Evolutionary conservation across 2,888 invertebrate genomes (phyloP).

Genomic region (Cryptocephalus primarius): DNA sequence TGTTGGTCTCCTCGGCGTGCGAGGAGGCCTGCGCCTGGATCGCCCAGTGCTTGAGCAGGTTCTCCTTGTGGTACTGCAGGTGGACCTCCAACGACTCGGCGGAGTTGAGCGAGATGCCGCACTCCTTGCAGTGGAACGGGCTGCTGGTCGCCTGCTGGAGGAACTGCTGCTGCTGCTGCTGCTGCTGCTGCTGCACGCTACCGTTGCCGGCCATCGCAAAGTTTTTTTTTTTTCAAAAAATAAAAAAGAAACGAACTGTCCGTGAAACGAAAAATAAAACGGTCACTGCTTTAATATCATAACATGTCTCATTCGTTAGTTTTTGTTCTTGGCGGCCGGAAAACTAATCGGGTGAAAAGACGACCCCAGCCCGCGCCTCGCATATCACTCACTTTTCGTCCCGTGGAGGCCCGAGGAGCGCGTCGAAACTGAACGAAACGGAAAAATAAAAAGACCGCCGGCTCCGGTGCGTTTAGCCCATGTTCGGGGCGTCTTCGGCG

Average conservation of each 20-base stretch:
- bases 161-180: constrained; percentile 18
- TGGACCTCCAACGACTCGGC: constrained; percentile 69
- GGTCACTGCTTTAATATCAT: constrained; percentile 36
- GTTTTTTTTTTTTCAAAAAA: too few relatives aligned
- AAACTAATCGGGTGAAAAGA: constrained; percentile 14
- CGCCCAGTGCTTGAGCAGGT: constrained; percentile 63
- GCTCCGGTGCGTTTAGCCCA: constrained; percentile 28
- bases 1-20: constrained; percentile 49
- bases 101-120: constrained; percentile 64
- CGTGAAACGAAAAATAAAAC: constrained; percentile 34
- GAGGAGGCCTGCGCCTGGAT: constrained; percentile 39
- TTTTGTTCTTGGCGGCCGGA: constrained; percentile 28
- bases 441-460: constrained; percentile 20
- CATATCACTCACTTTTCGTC: too few relatives aligned
- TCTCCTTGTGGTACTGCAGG: constrained; percentile 66
- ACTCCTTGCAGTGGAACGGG: constrained; percentile 63
- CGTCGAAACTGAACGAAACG: constrained; percentile 8
- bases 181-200: constrained; percentile 19
- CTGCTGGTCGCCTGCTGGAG: constrained; percentile 35
- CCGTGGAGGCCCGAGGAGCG: too few relatives aligned
- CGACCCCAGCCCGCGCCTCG: constrained; percentile 13
- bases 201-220: constrained; percentile 32
- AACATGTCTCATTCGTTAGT: constrained; percentile 31
- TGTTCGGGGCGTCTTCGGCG: constrained; percentile 12
- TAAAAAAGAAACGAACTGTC: constrained; percentile 26